Evolutionary conservation across 2,888 invertebrate species (phyloP).

Genomic region (Dicyrtomina minuta): DNA sequence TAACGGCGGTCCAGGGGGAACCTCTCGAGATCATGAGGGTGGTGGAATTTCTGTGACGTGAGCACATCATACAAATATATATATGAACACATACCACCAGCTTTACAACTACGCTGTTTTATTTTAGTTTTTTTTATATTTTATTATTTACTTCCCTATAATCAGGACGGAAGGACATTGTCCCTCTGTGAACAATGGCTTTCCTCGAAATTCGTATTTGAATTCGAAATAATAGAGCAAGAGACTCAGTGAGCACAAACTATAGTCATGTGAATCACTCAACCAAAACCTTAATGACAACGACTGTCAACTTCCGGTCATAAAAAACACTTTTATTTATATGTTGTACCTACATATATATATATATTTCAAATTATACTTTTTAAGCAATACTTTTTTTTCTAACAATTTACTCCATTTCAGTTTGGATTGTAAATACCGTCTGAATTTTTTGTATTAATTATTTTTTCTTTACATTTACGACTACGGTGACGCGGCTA

Average conservation of each 20-base stretch:
- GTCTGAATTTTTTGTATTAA: neutral
- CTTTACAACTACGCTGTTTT: neutral
- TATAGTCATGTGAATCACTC: neutral
- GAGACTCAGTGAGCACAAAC: neutral
- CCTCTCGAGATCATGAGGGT: constrained; percentile 54
- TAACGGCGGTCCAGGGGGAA: constrained; percentile 53
- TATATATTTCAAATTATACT: neutral
- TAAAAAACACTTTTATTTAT: constrained; percentile 16
- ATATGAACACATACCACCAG: neutral
- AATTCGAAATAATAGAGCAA: neutral
- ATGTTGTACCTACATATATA: too few species aligned
- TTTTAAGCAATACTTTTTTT: neutral
- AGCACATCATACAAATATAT: constrained; percentile 42
- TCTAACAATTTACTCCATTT: neutral
- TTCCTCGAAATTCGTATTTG: too few species aligned
- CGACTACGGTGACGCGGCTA: too few species aligned
- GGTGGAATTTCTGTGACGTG: constrained; percentile 57
- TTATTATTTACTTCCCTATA: constrained; percentile 15
- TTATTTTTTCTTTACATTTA: neutral
- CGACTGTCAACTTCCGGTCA: constrained; percentile 31
- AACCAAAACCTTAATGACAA: constrained; percentile 15
- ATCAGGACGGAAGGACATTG: constrained; percentile 41
- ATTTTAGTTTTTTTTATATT: neutral
- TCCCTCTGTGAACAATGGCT: constrained; percentile 33
- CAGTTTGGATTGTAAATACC: too few species aligned